These are phyloP conservation scores for Ctenosaura bakeri DNA, from an alignment of 2,797 vertebrate species.

Conservation along the genomic window DNA sequence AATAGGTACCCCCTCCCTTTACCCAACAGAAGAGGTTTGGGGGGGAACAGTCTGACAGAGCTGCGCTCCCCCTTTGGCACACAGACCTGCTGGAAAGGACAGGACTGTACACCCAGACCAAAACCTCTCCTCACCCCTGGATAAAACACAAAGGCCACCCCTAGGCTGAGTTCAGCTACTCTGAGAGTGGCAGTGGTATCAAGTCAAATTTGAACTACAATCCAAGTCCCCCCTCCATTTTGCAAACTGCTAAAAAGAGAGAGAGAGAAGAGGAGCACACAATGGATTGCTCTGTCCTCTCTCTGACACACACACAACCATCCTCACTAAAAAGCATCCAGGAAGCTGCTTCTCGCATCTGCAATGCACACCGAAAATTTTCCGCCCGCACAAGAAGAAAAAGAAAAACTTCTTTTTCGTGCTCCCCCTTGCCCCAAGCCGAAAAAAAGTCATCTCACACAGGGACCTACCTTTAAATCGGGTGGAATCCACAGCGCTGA, in stretches of 20 bases:
- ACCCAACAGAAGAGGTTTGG: neutral
- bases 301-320: too few species aligned
- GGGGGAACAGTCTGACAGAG: neutral
- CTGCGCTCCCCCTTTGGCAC: too few species aligned
- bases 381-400: conserved; percentile 3
- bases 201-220: too few species aligned
- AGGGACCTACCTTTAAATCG: conserved; percentile 67
- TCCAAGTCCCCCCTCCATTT: too few species aligned
- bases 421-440: neutral
- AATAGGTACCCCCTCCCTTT: neutral
- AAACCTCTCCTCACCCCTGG: too few species aligned
- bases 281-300: neutral
- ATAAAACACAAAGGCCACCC: too few species aligned
- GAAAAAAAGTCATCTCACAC: neutral
- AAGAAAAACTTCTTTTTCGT: conserved; percentile 59
- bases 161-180: neutral
- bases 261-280: neutral
- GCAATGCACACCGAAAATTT: neutral
- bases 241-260: too few species aligned
- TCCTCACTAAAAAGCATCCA: neutral
- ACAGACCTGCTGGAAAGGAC: neutral
- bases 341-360: too few species aligned
- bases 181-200: too few species aligned
- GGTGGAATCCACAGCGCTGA: conserved; percentile 29
- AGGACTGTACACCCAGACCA: fast-evolving